Evolutionary conservation across 2,888 invertebrate genomes (phyloP).

Genomic region (Eumacrocentrus americanus): DNA sequence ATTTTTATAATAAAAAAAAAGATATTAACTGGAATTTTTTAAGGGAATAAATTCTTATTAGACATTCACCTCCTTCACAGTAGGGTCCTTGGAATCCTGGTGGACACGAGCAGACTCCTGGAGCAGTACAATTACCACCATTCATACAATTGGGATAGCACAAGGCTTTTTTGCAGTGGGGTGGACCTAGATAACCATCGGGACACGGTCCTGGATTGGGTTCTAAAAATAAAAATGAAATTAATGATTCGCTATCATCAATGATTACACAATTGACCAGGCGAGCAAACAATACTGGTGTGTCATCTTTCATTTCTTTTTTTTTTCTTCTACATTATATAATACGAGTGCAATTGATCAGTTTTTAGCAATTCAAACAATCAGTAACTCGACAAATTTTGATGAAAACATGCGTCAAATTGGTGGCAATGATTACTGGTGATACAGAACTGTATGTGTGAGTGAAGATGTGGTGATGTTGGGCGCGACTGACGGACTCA

Average conservation of each 20-base stretch:
- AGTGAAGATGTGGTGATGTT: conserved; percentile 58
- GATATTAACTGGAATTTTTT: too few relatives aligned
- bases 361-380: not conserved
- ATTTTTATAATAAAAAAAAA: not conserved
- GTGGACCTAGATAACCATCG: conserved; percentile 87
- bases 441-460: conserved; percentile 60
- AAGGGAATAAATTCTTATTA: not conserved
- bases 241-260: conserved; percentile 17
- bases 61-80: conserved; percentile 82
- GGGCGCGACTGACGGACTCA: conserved; percentile 67
- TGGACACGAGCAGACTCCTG: conserved; percentile 86
- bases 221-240: conserved; percentile 62
- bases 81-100: conserved; percentile 89
- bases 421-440: conserved; percentile 54
- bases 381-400: conserved; percentile 18
- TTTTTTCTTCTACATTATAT: too few relatives aligned
- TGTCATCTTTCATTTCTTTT: too few relatives aligned
- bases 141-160: conserved; percentile 94
- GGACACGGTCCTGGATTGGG: conserved; percentile 90
- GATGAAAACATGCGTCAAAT: conserved; percentile 50
- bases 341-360: not conserved
- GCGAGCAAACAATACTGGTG: not conserved
- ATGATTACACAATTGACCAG: not conserved
- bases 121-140: conserved; percentile 89
- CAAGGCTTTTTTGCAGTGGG: conserved; percentile 83